Conservation (phyloP, 2,113 vertebrate species). For the Polyodon spathula region DNA sequence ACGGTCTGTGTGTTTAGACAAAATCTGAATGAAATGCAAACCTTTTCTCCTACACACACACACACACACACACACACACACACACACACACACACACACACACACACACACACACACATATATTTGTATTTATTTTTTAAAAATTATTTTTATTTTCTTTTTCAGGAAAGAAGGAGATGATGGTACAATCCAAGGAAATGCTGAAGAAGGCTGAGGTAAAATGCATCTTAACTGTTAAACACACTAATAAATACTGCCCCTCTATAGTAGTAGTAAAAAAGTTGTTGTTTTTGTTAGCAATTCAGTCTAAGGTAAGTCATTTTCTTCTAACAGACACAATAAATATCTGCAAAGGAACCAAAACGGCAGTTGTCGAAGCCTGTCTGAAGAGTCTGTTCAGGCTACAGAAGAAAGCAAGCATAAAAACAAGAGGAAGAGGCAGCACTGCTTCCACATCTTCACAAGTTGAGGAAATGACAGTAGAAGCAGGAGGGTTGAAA, state of each 20-base stretch:
- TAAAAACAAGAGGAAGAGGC: conserved; percentile 57
- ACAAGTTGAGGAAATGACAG: conserved; percentile 57
- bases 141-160: conserved; percentile 2
- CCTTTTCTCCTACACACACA: no score
- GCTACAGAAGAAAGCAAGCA: conserved; percentile 64
- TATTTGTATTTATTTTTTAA: no score
- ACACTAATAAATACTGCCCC: no score
- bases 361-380: conserved; percentile 55
- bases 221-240: no score
- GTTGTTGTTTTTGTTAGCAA: no score
- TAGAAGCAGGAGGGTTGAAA: conserved; percentile 40
- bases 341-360: conserved; percentile 58
- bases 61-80: no score
- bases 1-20: no score
- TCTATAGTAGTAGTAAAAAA: no score
- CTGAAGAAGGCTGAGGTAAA: conserved; percentile 61
- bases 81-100: no score
- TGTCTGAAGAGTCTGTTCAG: conserved; percentile 51
- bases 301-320: no score
- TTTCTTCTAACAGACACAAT: neutral
- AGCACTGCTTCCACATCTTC: conserved; percentile 38
- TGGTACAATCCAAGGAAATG: conserved; percentile 46
- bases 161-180: conserved; percentile 50
- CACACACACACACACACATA: no score
- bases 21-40: no score